These are phyloP conservation scores for Bucco capensis DNA, from an alignment of 2,113 vertebrate species.

Conservation along the genomic window DNA sequence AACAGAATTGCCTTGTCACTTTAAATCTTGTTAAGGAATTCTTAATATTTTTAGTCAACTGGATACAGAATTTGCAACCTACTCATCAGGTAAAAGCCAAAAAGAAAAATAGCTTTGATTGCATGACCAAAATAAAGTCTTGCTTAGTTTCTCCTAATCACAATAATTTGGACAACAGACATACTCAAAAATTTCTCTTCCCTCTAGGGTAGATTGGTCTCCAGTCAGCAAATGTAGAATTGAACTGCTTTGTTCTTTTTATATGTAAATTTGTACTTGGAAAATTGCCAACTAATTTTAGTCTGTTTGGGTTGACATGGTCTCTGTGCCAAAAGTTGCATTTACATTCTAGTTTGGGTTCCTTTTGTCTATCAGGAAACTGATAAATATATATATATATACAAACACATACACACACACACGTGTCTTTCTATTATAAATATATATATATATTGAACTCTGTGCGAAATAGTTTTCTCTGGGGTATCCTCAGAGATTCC, in stretches of 20 bases:
- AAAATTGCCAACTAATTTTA: conserved; percentile 61
- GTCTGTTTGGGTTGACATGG: conserved; percentile 46
- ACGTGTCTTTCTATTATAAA: background rate
- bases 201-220: background rate
- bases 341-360: conserved; percentile 57
- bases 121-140: background rate
- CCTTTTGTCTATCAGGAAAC: background rate
- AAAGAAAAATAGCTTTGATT: background rate
- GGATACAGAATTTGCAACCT: background rate
- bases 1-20: background rate
- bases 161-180: conserved; percentile 20
- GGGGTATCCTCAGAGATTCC: background rate
- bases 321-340: conserved; percentile 50
- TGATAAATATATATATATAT: background rate
- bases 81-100: background rate
- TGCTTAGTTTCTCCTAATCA: conserved; percentile 3
- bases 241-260: conserved; percentile 37
- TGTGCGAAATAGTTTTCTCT: background rate
- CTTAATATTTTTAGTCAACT: background rate
- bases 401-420: background rate
- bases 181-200: background rate
- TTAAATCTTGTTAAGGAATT: background rate
- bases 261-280: conserved; percentile 54
- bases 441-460: background rate
- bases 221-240: background rate